A percentile compares a stretch with the other conserved stretches of the same genome.
Evolutionary conservation across 1,140 invertebrate species (phyloP).

Genomic region (Drosophila arizonae): DNA sequence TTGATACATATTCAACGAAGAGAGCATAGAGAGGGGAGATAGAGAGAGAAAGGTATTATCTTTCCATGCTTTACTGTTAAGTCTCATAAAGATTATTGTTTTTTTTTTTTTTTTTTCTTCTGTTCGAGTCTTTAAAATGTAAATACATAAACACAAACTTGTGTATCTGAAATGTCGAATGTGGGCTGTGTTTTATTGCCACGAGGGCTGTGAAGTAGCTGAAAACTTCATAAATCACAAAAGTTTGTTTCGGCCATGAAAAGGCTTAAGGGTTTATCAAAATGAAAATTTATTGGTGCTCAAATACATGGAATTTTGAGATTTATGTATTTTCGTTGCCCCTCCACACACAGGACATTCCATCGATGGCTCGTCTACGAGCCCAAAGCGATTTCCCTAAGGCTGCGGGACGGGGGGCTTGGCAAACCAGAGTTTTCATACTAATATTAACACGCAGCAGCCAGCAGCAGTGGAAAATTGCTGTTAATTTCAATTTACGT

Average conservation of each 20-base stretch:
- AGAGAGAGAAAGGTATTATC: not conserved
- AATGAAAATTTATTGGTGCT: conserved; percentile 78
- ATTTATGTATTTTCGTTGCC: conserved; percentile 65
- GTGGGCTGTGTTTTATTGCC: conserved; percentile 72
- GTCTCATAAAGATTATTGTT: conserved; percentile 36
- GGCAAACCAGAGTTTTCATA: not conserved
- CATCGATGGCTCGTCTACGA: too few relatives aligned
- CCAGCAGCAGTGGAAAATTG: conserved; percentile 23
- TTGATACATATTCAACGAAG: not conserved
- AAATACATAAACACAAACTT: conserved; percentile 58
- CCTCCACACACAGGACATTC: too few relatives aligned
- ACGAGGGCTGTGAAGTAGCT: conserved; percentile 59
- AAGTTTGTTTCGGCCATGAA: conserved; percentile 78
- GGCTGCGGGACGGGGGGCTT: not conserved
- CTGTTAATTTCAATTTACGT: conserved; percentile 41
- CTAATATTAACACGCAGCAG: conserved; percentile 16
- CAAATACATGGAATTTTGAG: conserved; percentile 68
- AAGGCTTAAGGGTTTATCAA: conserved; percentile 80
- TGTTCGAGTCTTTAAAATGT: conserved; percentile 61
- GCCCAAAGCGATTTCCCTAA: not conserved
- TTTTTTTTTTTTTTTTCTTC: conserved; percentile 3
- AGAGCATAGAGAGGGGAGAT: too few relatives aligned
- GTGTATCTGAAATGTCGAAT: conserved; percentile 57
- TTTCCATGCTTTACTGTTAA: conserved; percentile 10
- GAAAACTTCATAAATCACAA: conserved; percentile 79